These are phyloP conservation scores for Enteromius paludinosus DNA, from an alignment of 2,797 vertebrate species.

Conservation along the genomic window DNA sequence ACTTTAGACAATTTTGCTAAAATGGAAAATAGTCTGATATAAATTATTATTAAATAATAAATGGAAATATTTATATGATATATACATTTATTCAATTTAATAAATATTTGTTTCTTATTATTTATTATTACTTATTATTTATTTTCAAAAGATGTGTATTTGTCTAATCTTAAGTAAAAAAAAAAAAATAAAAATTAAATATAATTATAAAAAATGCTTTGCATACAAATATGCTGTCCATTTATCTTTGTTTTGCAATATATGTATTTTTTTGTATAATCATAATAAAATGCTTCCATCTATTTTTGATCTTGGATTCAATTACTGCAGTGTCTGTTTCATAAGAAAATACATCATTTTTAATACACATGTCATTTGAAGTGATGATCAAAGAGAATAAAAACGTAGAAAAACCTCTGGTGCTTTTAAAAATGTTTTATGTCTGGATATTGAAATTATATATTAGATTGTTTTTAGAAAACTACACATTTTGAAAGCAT, in stretches of 20 bases:
- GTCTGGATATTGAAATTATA: slow-evolving; percentile 67
- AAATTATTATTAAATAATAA: background rate
- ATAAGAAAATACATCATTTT: slow-evolving; percentile 15
- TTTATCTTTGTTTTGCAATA: background rate
- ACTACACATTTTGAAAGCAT: slow-evolving; percentile 55
- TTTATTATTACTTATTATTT: no score
- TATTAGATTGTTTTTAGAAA: slow-evolving; percentile 47
- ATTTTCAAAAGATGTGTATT: background rate
- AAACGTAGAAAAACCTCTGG: slow-evolving; percentile 4
- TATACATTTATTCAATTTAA: no score
- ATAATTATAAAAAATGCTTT: background rate
- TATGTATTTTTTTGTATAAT: background rate
- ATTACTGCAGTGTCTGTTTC: slow-evolving; percentile 14
- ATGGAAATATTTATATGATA: background rate
- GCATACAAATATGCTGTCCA: background rate
- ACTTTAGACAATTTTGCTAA: background rate
- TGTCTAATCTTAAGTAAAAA: background rate
- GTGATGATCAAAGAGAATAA: slow-evolving; percentile 44
- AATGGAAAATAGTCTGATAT: background rate
- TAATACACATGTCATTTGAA: slow-evolving; percentile 47
- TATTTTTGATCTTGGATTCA: slow-evolving; percentile 20
- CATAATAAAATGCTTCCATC: background rate
- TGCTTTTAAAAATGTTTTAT: slow-evolving; percentile 51
- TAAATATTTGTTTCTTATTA: background rate
- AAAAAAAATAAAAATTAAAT: background rate